phyloP scores from a whole-genome alignment of 2,797 vertebrate genomes.

The Babyrousa celebensis region DNA sequence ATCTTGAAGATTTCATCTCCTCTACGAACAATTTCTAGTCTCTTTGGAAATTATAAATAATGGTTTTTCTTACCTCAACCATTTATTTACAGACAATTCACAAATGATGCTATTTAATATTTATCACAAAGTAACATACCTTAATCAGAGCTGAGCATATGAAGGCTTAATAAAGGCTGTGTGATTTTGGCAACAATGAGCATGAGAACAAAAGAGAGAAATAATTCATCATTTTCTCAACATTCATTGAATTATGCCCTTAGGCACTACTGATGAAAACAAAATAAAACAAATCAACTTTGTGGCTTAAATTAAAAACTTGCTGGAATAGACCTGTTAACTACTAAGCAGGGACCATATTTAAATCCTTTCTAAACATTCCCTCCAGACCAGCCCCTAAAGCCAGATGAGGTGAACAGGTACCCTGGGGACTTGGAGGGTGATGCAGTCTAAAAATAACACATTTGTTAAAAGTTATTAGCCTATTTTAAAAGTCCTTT shows the following conservation, averaged over 20 bases:
- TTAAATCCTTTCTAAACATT: not conserved
- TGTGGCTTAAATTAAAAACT: slow-evolving; percentile 58
- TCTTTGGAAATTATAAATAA: slow-evolving; percentile 61
- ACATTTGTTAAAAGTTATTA: not conserved
- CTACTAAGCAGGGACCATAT: not conserved
- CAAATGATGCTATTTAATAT: slow-evolving; percentile 13
- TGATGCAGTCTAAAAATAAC: not conserved
- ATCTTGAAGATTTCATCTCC: not conserved
- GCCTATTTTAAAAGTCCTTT: slow-evolving; percentile 6
- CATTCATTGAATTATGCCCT: slow-evolving; percentile 56
- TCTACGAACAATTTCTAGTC: not conserved
- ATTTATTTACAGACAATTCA: slow-evolving; percentile 15
- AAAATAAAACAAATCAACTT: slow-evolving; percentile 44
- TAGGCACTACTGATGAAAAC: slow-evolving; percentile 46
- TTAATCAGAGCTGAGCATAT: not conserved
- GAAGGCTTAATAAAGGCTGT: not conserved
- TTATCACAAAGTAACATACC: slow-evolving; percentile 51
- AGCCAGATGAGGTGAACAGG: not conserved
- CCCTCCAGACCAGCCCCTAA: not conserved
- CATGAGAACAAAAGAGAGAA: slow-evolving; percentile 64
- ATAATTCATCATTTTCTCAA: slow-evolving; percentile 62
- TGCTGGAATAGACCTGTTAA: not conserved
- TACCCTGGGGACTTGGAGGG: not conserved
- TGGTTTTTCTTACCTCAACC: slow-evolving; percentile 16
- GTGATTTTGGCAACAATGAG: slow-evolving; percentile 66